These are phyloP conservation scores for Halesus radiatus DNA, from an alignment of 1,140 invertebrate genomes.

Conservation along the genomic window DNA sequence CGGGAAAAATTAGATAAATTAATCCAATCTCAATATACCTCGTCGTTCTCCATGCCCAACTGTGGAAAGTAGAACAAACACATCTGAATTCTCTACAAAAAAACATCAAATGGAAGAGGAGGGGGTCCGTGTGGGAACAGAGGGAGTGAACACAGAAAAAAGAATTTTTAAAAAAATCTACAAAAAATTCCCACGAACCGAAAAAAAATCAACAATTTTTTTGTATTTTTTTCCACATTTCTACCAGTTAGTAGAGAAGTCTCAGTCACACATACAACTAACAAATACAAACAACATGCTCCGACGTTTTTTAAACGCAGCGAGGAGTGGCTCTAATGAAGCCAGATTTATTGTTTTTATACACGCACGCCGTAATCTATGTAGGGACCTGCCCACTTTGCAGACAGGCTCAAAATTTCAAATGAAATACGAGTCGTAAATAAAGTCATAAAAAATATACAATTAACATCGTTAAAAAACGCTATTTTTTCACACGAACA, in stretches of 20 bases:
- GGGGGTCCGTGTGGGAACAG: conserved; percentile 1
- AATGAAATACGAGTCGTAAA: neutral
- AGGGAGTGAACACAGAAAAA: conserved; percentile 36
- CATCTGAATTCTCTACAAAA: conserved; percentile 52
- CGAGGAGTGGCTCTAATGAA: neutral
- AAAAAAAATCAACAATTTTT: neutral
- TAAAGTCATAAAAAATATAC: neutral
- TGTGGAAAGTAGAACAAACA: conserved; percentile 73
- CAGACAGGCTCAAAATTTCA: neutral
- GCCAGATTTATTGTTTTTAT: neutral
- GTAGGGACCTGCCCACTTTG: neutral
- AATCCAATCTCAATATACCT: conserved; percentile 74
- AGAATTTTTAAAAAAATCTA: conserved; percentile 16
- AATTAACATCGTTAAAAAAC: neutral
- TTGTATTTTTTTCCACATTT: neutral
- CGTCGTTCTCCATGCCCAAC: conserved; percentile 90
- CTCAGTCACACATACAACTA: conserved; percentile 15
- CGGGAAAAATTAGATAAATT: conserved; percentile 50
- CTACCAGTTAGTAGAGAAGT: neutral
- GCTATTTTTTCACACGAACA: neutral
- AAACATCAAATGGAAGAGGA: conserved; percentile 36
- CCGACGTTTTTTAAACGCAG: conserved; percentile 9
- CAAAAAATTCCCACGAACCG: conserved; percentile 3
- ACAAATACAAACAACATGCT: conserved; percentile 1
- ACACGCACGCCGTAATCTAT: neutral